Percentiles rank a stretch among this genome's conserved stretches.
These are phyloP conservation scores for Drosophila nigrodunni DNA, from an alignment of 1,140 invertebrate genomes.

Conservation along the genomic window DNA sequence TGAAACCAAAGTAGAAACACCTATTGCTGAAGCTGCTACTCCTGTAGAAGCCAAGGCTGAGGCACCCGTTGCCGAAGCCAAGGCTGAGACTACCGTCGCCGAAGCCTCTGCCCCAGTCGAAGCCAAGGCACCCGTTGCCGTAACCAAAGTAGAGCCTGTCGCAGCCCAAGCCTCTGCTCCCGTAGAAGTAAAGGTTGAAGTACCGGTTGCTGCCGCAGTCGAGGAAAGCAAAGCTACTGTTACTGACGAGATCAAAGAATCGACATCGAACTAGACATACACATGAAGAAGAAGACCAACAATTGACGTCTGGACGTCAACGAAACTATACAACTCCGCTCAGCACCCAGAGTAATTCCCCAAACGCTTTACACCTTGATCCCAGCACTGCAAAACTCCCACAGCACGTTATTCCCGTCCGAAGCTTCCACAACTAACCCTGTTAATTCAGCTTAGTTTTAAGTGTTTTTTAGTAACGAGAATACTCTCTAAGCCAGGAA, in stretches of 20 bases:
- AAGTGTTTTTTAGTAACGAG: constrained; percentile 59
- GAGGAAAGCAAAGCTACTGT: constrained; percentile 17
- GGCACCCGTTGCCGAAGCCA: constrained; percentile 11
- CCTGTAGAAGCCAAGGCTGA: constrained; percentile 23
- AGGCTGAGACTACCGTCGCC: constrained; percentile 1
- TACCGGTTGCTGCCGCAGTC: neutral
- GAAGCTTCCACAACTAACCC: constrained; percentile 34
- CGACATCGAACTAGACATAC: constrained; percentile 62
- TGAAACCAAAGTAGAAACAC: constrained; percentile 33
- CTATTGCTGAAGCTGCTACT: constrained; percentile 13
- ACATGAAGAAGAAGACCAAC: constrained; percentile 27
- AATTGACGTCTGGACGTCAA: constrained; percentile 41
- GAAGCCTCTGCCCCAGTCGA: constrained; percentile 11
- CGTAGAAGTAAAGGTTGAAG: constrained; percentile 6
- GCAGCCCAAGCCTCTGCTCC: neutral
- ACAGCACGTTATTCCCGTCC: constrained; percentile 30
- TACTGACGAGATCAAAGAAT: constrained; percentile 30
- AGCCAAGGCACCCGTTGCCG: constrained; percentile 25
- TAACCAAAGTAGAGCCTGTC: constrained; percentile 19
- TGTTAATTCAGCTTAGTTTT: constrained; percentile 44
- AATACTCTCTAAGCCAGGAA: constrained; percentile 51
- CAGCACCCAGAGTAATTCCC: constrained; percentile 19
- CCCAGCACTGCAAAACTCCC: constrained; percentile 40
- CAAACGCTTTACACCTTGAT: constrained; percentile 15
- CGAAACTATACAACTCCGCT: constrained; percentile 35